These are phyloP conservation scores for Pelobates fuscus DNA, from an alignment of 2,113 vertebrate species.

Conservation along the genomic window DNA sequence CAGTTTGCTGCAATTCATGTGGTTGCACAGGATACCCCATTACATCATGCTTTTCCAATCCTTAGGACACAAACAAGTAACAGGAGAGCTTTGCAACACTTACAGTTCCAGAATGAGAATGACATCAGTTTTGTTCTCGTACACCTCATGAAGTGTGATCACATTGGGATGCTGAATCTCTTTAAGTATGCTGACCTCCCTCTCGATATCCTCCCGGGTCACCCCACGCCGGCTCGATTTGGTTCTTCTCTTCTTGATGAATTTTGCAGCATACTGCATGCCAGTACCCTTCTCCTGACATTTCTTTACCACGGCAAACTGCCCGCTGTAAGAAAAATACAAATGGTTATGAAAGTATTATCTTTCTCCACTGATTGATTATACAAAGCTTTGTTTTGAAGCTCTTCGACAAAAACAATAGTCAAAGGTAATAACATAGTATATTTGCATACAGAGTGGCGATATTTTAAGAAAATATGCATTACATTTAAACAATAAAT, in stretches of 20 bases:
- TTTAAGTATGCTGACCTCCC: conserved; percentile 93
- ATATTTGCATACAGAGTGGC: too few species aligned
- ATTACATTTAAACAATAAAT: too few species aligned
- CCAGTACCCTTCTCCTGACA: conserved; percentile 83
- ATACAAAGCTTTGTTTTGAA: too few species aligned
- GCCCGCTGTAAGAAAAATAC: conserved; percentile 71
- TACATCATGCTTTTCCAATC: not conserved
- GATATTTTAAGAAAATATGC: too few species aligned
- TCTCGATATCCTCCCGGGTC: conserved; percentile 90
- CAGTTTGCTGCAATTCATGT: not conserved
- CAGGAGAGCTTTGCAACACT: conserved; percentile 62
- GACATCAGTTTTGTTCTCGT: conserved; percentile 93
- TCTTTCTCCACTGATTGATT: too few species aligned
- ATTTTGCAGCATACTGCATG: conserved; percentile 88
- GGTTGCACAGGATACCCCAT: conserved; percentile 9
- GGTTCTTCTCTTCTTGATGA: conserved; percentile 93
- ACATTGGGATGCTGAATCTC: conserved; percentile 94
- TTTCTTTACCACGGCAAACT: conserved; percentile 94
- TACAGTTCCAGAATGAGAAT: conserved; percentile 98
- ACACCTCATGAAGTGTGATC: conserved; percentile 91
- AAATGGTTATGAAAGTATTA: too few species aligned
- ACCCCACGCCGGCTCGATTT: conserved; percentile 92
- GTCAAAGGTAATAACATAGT: too few species aligned
- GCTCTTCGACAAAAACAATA: too few species aligned
- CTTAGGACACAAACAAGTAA: not conserved